Evolutionary conservation across 2,797 vertebrate species (phyloP), one percentile per base, ranked within the genome.

Genomic region (Onychomys torridus): DNA sequence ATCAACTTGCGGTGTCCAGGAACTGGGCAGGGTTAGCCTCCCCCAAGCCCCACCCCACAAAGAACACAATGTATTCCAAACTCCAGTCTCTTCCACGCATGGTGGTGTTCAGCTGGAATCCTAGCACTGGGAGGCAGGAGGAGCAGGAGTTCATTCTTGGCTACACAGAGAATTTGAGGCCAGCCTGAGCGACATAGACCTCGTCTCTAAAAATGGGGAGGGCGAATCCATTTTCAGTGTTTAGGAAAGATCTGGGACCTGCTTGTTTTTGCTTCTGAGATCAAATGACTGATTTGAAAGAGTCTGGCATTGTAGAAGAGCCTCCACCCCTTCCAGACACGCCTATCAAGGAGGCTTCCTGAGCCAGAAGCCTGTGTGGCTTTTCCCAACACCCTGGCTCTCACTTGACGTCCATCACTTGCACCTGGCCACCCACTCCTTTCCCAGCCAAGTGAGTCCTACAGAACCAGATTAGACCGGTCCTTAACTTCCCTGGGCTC

Each of bases 311-410:
- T 0, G 2, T 2, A 23, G 46, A 55, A 13, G 3, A 32, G 7
- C 10, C 76, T 52, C 40, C 5, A 9, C 55, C 13, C 10, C 3
- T 52, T 29, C 79, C 34, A 55, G 25, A 52, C 19, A 32, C 2
- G 23, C 0, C 21, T 13, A 5, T 57, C 27, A 6, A 27, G 4
- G 52, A 0, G 0, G 1, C 1, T n/a, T 29, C 49, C 29, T 29
- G 8, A 19, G 29, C 17, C 37, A 27, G 32, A 34, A 32, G 25
- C 9, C 14, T 0, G 11, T 0, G 1, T 1, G 10, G 11, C 10
- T 73, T 67, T 17, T 32, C 77, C 7, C 19, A 43, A 5, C 1
- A 5, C 12, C 55, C 77, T 65, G 55, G 17, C 76, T 82, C 43
- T 83, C 32, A 19, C 79, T 57, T 13, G 49, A 25, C 25, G 2